Base-by-base conservation (phyloP, 2,113 vertebrate genomes). In the Seriola rivoliana region DNA sequence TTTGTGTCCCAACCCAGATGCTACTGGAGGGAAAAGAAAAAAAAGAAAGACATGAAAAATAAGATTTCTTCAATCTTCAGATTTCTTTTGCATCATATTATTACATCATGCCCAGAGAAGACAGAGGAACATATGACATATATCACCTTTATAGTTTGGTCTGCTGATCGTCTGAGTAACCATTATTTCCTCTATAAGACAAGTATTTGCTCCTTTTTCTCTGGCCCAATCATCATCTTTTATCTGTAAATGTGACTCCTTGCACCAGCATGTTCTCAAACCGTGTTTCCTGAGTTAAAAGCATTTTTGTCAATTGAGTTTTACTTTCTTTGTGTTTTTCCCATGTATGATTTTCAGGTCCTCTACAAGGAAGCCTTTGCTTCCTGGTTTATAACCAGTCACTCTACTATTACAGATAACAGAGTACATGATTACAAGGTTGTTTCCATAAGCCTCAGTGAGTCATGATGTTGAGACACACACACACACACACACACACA, bases 361-460 rank as follows among this genome's bases (percentile, higher is more conserved):
- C 34, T 36, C 34, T 36, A 36, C 34, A 36, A 36, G 34, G 34
- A 36, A 36, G 34, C 34, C 34, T 78, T 78, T 75, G 65, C 40
- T 38, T 77, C 68, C 57, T 84, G 44, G 69, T 64, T 84, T 36
- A 29, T 25, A 87, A 68, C 38, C 48, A 50, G 40, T 69, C 66
- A 59, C 60, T 73, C 25, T n/a, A 32, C 40, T 62, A 40, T 54
- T 59, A 57, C 66, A 72, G 74, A 65, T 66, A 78, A 80, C 54
- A 75, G 63, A 68, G 59, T 66, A 69, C 42, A 65, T 57, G 55
- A 55, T 76, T 72, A 58, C 66, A 84, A 64, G 64, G 63, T 79
- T 83, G 73, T 88, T 88, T 80, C 77, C 63, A 32, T 34, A 71
- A 82, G 34, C 52, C 42, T 19, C 14, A 78, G n/a, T 83, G 75